Evolutionary conservation across 2,797 vertebrate genomes (phyloP).

Genomic region (Petrocephalus schoutedeni): DNA sequence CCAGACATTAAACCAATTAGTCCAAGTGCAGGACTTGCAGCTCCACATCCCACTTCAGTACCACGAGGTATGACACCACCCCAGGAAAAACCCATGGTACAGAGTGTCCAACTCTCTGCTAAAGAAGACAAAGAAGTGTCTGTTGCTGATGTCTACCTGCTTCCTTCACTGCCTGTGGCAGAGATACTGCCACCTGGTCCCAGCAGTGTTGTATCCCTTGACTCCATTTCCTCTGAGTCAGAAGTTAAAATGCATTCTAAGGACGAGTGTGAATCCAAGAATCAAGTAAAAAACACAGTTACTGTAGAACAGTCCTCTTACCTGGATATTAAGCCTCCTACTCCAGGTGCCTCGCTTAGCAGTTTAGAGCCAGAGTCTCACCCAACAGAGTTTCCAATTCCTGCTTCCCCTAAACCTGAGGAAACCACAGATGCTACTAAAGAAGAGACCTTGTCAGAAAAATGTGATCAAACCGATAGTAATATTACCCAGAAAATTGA

Average conservation of each 20-base stretch:
- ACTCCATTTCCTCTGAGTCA: slow-evolving; percentile 45
- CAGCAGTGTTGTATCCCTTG: slow-evolving; percentile 45
- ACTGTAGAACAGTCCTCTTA: slow-evolving; percentile 52
- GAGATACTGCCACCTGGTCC: slow-evolving; percentile 52
- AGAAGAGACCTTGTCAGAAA: slow-evolving; percentile 46
- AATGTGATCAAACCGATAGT: slow-evolving; percentile 44
- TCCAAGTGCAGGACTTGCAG: slow-evolving; percentile 34
- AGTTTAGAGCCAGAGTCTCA: slow-evolving; percentile 59
- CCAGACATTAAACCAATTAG: slow-evolving; percentile 55
- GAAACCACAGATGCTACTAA: slow-evolving; percentile 60
- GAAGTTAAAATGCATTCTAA: slow-evolving; percentile 49
- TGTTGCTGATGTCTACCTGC: slow-evolving; percentile 37
- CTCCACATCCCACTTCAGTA: slow-evolving; percentile 38
- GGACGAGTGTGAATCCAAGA: slow-evolving; percentile 49
- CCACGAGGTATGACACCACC: slow-evolving; percentile 46
- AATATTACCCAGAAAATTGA: slow-evolving; percentile 59
- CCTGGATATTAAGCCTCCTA: slow-evolving; percentile 73
- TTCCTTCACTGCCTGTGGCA: slow-evolving; percentile 43
- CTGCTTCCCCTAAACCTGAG: slow-evolving; percentile 55
- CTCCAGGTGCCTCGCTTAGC: slow-evolving; percentile 65
- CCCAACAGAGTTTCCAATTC: slow-evolving; percentile 41
- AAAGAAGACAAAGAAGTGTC: slow-evolving; percentile 53
- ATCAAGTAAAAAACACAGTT: slow-evolving; percentile 47
- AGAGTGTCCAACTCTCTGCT: slow-evolving; percentile 39
- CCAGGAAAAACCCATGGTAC: slow-evolving; percentile 45